phyloP scores from a whole-genome alignment of 2,113 vertebrate species.

The Psophia crepitans region DNA sequence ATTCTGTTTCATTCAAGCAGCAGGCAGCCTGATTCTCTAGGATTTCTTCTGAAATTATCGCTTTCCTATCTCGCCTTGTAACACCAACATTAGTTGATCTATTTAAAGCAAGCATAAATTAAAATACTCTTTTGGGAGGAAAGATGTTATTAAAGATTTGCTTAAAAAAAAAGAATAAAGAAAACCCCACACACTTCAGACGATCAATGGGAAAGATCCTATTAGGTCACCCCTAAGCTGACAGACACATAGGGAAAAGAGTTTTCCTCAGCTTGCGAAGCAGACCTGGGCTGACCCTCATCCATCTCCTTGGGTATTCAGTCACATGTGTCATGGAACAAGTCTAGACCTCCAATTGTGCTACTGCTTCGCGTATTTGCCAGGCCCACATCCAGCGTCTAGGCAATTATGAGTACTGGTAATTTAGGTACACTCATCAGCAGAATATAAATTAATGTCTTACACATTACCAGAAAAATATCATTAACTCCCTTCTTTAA shows the following conservation, averaged over 20 bases:
- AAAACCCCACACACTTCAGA: background rate
- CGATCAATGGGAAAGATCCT: background rate
- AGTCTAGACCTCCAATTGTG: background rate
- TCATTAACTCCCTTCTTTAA: background rate
- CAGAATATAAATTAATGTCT: background rate
- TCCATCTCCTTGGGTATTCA: background rate
- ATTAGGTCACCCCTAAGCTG: background rate
- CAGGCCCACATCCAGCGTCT: background rate
- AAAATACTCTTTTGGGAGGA: background rate
- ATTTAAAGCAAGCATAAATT: conserved; percentile 46
- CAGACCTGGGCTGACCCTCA: background rate
- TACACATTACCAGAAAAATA: background rate
- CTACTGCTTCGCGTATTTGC: background rate
- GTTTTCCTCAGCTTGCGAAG: background rate
- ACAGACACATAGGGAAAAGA: background rate
- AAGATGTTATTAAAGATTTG: conserved; percentile 29
- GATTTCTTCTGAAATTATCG: conserved; percentile 29
- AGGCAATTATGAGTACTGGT: background rate
- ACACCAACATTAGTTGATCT: background rate
- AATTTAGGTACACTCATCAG: background rate
- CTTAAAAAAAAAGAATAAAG: background rate
- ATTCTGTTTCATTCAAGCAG: conserved; percentile 36
- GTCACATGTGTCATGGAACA: background rate
- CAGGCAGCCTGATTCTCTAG: background rate
- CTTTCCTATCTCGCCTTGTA: conserved; percentile 5